A percentile compares a stretch with the other conserved stretches of the same genome.
Evolutionary conservation across 2,113 vertebrate genomes (phyloP).

Genomic region (Turdus rufiventris): DNA sequence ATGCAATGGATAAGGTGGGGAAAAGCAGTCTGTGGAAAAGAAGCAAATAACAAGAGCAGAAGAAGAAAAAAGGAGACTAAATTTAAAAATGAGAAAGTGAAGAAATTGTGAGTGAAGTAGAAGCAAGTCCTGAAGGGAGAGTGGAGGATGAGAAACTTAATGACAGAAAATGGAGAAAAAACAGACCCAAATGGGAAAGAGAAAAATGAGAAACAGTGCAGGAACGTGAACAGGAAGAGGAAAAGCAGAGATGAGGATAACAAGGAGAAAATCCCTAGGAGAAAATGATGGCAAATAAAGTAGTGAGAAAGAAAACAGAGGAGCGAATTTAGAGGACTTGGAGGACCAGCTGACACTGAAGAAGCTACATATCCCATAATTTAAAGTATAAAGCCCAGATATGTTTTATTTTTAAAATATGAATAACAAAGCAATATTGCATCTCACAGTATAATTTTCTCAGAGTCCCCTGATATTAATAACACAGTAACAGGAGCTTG

Average conservation of each 20-base stretch:
- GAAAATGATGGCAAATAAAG: background rate
- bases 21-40: background rate
- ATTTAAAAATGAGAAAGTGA: background rate
- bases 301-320: background rate
- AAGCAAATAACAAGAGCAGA: background rate
- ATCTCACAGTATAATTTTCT: background rate
- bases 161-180: background rate
- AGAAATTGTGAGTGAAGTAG: background rate
- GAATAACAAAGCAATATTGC: background rate
- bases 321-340: background rate
- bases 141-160: background rate
- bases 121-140: background rate
- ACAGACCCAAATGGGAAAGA: background rate
- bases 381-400: background rate
- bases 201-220: background rate
- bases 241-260: background rate
- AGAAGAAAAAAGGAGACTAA: background rate
- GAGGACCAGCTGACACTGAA: background rate
- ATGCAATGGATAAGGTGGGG: background rate
- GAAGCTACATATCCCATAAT: background rate
- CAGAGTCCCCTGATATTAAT: background rate
- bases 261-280: background rate
- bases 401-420: background rate
- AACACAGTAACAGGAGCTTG: background rate
- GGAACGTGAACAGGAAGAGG: background rate